Evolutionary conservation across 2,113 vertebrate species (phyloP).

Genomic region (Tringa solitaria): DNA sequence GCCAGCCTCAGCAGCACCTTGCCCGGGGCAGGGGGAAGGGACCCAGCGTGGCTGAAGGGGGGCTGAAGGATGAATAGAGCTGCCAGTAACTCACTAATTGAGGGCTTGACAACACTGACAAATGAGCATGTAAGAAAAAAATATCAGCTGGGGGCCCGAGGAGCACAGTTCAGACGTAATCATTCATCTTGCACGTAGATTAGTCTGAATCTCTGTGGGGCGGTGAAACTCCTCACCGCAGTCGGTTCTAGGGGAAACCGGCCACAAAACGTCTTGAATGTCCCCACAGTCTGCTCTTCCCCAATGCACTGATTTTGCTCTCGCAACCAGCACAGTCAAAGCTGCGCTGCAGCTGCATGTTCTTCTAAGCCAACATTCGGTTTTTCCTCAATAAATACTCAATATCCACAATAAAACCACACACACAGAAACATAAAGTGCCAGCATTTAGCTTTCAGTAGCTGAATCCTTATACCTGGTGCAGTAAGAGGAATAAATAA

Average conservation of each 20-base stretch:
- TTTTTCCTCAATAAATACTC: background rate
- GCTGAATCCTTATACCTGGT: background rate
- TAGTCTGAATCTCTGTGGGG: background rate
- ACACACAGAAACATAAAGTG: background rate
- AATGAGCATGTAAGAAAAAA: background rate
- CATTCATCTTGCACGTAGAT: background rate
- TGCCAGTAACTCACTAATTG: background rate
- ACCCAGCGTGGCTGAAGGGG: accelerated
- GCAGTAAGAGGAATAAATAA: background rate
- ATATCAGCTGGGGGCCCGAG: background rate
- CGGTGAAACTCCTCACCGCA: background rate
- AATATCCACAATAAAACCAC: background rate
- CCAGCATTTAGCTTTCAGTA: background rate
- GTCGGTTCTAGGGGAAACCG: background rate
- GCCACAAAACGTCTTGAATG: background rate
- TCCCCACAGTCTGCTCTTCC: background rate
- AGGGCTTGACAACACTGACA: background rate
- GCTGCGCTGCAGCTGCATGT: background rate
- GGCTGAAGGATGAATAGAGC: background rate
- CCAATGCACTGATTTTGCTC: background rate
- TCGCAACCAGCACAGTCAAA: background rate
- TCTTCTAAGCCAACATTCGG: accelerated
- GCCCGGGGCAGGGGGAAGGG: background rate
- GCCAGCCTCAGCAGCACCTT: background rate
- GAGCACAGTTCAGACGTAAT: background rate